Conservation (phyloP, 2,888 invertebrate genomes). For the Zygothrica quintamaculata region DNA sequence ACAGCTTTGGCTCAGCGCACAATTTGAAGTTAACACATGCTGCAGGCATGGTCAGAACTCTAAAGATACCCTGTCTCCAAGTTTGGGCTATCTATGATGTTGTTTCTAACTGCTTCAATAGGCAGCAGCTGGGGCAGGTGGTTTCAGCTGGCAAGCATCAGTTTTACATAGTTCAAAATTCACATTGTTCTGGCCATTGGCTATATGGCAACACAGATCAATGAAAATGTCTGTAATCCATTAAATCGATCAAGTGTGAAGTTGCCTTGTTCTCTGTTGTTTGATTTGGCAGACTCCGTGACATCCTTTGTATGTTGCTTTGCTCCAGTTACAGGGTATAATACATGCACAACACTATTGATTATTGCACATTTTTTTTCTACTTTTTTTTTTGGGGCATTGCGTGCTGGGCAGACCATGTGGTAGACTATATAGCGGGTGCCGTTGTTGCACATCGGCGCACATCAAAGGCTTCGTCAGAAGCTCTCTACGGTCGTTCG, state of each 20-base stretch:
- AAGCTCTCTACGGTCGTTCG: conserved; percentile 46
- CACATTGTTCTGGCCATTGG: too few relatives aligned
- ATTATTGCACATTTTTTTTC: too few relatives aligned
- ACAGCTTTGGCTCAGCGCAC: conserved; percentile 41
- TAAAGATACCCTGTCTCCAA: not conserved
- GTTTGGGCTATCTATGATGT: too few relatives aligned
- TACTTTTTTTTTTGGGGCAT: conserved; percentile 59
- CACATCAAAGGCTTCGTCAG: conserved; percentile 70
- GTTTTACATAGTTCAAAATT: too few relatives aligned
- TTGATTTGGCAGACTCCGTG: too few relatives aligned
- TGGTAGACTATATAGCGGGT: conserved; percentile 28
- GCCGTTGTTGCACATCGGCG: conserved; percentile 29
- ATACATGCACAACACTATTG: conserved; percentile 45
- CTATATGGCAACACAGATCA: too few relatives aligned
- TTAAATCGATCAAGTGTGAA: too few relatives aligned
- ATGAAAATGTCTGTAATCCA: too few relatives aligned
- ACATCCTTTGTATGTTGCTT: not conserved
- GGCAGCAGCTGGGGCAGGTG: too few relatives aligned
- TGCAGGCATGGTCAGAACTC: not conserved
- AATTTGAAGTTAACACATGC: conserved; percentile 22
- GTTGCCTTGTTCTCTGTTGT: too few relatives aligned
- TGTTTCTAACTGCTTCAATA: too few relatives aligned
- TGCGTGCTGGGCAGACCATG: conserved; percentile 47
- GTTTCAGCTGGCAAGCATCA: too few relatives aligned
- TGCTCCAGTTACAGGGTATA: not conserved